Evolutionary conservation across 2,797 vertebrate species (phyloP), one percentile per base, ranked within the genome.

Genomic region (Labeo calbasu): DNA sequence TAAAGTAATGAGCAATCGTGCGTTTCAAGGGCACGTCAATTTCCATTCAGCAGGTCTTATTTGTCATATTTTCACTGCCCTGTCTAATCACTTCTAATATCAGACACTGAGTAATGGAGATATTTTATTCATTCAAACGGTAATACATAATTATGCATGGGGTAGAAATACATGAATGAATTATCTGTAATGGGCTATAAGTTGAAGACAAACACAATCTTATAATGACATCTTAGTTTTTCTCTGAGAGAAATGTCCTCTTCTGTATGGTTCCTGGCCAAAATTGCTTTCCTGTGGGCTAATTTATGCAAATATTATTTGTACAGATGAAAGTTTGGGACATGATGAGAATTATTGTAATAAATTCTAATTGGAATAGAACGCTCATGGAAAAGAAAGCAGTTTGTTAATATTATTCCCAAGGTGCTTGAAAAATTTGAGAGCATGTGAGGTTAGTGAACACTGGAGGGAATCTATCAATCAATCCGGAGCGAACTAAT

Each of bases 251-350:
- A 65, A 65, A 65, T 11, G 61, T 50, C n/a, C 43, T 77, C 43
- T 9, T 63, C 70, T 23, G 11, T 61, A 15, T 48, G 69, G 53
- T 63, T 50, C 71, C 73, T 73, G n/a, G 13, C 55, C 40, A 79
- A 4, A 69, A 40, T 12, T 25, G 6, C 4, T 40, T 25, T 65
- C 21, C 57, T 57, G 9, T 19, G 25, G 15, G 21, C 21, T 61
- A n/a, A 83, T 28, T 76, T 61, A 80, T 75, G 51, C 50, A 79
- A 70, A 71, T 77, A 36, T n/a, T 63, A 70, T 86, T 76, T 71
- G 70, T 43, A 69, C 76, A 79, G 55, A 77, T 50, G 57, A 48
- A 66, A 50, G 19, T 83, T 50, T 83, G 32, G 32, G 46, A 63
- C 23, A 53, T 61, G 46, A 53, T 36, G 57, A 19, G 57, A 11